Evolutionary conservation across 2,888 invertebrate species (phyloP).

Genomic region (Amblyteles armatorius): DNA sequence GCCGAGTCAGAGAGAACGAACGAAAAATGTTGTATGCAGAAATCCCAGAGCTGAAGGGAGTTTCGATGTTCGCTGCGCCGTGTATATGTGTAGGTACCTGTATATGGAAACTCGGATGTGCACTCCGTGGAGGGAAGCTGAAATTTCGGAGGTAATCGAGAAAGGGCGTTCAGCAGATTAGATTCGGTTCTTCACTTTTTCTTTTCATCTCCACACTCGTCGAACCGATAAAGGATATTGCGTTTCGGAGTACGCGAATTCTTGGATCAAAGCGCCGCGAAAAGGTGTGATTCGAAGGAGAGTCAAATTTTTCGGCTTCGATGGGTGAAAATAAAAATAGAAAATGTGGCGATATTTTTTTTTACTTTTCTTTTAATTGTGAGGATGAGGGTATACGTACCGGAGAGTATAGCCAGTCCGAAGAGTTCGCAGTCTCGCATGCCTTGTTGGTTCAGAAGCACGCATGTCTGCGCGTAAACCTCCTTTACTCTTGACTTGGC

Average conservation of each 20-base stretch:
- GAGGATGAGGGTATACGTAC: conserved; percentile 86
- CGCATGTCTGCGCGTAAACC: conserved; percentile 92
- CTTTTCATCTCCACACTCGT: not conserved
- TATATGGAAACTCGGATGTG: conserved; percentile 70
- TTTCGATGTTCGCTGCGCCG: conserved; percentile 70
- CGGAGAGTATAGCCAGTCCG: conserved; percentile 93
- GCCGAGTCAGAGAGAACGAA: conserved; percentile 49
- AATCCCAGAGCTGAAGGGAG: conserved; percentile 77
- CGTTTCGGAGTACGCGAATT: conserved; percentile 28
- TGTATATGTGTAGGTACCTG: conserved; percentile 26
- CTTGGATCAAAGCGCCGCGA: conserved; percentile 14
- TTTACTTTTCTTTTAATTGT: not conserved
- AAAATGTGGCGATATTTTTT: not conserved
- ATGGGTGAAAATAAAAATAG: not conserved
- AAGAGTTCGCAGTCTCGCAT: conserved; percentile 94
- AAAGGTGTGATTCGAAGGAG: no score
- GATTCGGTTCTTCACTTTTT: not conserved
- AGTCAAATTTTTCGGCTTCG: no score
- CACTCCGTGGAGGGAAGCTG: conserved; percentile 42
- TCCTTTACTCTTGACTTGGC: conserved; percentile 94
- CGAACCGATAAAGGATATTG: conserved; percentile 24
- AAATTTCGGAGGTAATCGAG: conserved; percentile 33
- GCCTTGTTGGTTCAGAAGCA: conserved; percentile 92
- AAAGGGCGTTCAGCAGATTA: conserved; percentile 6
- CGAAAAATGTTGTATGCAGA: conserved; percentile 79